Conservation (phyloP, 2,113 vertebrate genomes). For the Xerus inauris region DNA sequence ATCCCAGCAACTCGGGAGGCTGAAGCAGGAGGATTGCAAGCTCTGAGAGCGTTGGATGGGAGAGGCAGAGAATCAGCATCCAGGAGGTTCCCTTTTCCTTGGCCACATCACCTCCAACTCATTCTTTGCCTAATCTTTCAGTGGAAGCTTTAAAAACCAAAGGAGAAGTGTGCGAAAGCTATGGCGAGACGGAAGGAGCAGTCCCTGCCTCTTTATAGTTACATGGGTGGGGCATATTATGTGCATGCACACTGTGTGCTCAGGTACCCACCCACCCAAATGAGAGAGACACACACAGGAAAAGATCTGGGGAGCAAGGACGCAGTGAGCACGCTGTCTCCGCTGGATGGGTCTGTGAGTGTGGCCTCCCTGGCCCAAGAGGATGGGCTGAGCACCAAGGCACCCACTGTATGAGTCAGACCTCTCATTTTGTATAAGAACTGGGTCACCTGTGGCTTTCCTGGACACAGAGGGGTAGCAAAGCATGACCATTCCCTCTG, state of each 20-base stretch:
- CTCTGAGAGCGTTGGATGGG: neutral
- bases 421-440: too few relatives aligned
- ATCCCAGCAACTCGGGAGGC: too few relatives aligned
- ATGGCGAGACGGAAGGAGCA: fast-evolving
- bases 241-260: fast-evolving
- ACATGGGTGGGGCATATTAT: fast-evolving
- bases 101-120: fast-evolving
- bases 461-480: slow-evolving; percentile 96
- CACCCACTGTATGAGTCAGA: too few relatives aligned
- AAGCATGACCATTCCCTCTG: slow-evolving; percentile 94
- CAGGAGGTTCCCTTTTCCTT: neutral
- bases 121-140: too few relatives aligned
- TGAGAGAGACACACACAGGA: fast-evolving
- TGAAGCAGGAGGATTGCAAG: too few relatives aligned
- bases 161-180: fast-evolving
- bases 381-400: neutral
- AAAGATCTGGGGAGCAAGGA: neutral
- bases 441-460: slow-evolving; percentile 82
- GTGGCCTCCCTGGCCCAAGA: neutral
- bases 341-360: fast-evolving
- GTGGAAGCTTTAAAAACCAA: neutral
- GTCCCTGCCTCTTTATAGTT: fast-evolving
- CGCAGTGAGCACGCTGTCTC: neutral
- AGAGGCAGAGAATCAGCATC: neutral
- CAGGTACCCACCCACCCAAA: fast-evolving